Evolutionary conservation across 2,888 invertebrate species (phyloP).

Genomic region (Drosophila paranaensis): DNA sequence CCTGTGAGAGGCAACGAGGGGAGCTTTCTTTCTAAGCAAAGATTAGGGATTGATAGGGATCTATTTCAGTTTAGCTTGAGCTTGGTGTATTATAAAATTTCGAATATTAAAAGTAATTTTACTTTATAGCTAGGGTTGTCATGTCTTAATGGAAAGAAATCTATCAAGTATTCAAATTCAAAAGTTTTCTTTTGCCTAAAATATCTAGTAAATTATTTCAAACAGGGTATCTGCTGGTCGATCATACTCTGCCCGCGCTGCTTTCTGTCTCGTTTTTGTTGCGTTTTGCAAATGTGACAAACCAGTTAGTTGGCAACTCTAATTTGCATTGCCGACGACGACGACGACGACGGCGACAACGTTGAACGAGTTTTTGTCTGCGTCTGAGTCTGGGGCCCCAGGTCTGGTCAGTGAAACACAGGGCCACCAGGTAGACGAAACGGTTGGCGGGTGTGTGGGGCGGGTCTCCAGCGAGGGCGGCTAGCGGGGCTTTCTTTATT

Average conservation of each 20-base stretch:
- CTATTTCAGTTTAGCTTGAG: not conserved
- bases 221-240: not conserved
- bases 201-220: not conserved
- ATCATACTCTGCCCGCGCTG: not conserved
- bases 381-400: constrained; percentile 36
- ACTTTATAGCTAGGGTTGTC: too few species aligned
- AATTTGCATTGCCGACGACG: constrained; percentile 73
- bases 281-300: constrained; percentile 52
- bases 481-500: constrained; percentile 46
- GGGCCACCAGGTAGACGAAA: not conserved
- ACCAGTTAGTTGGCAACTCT: constrained; percentile 72
- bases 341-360: constrained; percentile 22
- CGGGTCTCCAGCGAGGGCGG: not conserved
- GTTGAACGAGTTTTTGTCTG: constrained; percentile 60
- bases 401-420: constrained; percentile 19
- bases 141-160: too few species aligned
- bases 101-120: too few species aligned
- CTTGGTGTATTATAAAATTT: not conserved
- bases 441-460: not conserved
- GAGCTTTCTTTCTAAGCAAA: not conserved
- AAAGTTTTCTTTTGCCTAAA: too few species aligned
- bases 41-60: too few species aligned
- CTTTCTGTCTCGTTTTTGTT: not conserved
- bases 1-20: not conserved
- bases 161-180: not conserved